Evolutionary conservation across 2,888 invertebrate genomes (phyloP), one percentile per base, ranked within the genome.

Genomic region (Cryptophagus acutangulus): DNA sequence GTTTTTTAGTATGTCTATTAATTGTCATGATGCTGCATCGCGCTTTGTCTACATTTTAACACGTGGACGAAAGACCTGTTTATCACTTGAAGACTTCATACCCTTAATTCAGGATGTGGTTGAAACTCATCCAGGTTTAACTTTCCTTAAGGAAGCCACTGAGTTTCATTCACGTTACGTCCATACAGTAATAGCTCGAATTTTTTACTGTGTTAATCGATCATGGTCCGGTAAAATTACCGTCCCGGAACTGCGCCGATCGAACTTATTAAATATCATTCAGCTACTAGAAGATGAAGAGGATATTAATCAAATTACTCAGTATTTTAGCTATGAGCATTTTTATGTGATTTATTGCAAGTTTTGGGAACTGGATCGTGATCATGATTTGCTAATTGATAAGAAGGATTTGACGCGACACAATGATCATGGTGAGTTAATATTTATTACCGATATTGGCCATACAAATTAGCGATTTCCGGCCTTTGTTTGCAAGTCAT

Each of bases 331-430:
- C 66, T 99, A 99, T 70, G 99, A 99, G 71, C 99, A 99, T 74
- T 99, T 99, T 74, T 99, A 99, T 74, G 99, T 99, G 45, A 96
- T 99, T 69, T 99, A 99, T 71, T 99, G 99, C 77, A 99, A 99
- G 72, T 99, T 99, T 74, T 99, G 99, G 99, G 99, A 99, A 72
- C 73, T 99, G 66, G 99, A 99, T 71, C 81, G 89, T 49, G 99
- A 99, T 74, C 99, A 99, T 71, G 97, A 99, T 74, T 75, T 99
- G 56, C 87, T 87, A 63, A 96, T 99, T 58, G 92, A 89, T 72
- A 90, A 87, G 67, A 84, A 87, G 57, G 97, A 99, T 72, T 77
- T 99, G 43, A 87, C 89, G 25, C 78, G 91, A 61, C 96, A 99
- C 71, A 93, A 93, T 63, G 95, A 97, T 71, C 92, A 94, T 67